These are phyloP conservation scores for Echinops telfairi DNA, from an alignment of 2,113 vertebrate genomes.

Conservation along the genomic window DNA sequence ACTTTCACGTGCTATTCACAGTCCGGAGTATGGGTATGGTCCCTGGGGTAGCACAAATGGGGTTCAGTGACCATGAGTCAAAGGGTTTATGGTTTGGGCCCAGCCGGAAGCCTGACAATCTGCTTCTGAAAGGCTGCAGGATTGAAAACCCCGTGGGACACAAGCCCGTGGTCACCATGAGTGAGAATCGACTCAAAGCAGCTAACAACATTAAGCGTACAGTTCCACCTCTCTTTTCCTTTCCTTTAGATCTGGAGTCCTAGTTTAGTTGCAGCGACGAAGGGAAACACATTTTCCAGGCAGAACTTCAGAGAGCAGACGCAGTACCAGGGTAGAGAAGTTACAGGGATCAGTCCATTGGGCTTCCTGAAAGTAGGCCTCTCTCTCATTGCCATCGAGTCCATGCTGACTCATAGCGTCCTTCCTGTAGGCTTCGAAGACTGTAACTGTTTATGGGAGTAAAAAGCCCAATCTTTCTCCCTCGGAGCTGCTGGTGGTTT, in stretches of 20 bases:
- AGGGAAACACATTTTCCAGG: not conserved
- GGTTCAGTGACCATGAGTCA: not conserved
- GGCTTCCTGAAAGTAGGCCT: not conserved
- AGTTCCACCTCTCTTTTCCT: not conserved
- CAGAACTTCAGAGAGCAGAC: not conserved
- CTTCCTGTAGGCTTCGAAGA: no score
- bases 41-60: not conserved
- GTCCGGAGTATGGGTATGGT: not conserved
- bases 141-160: not conserved
- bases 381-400: no score
- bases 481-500: no score
- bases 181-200: not conserved
- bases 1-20: not conserved
- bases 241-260: not conserved
- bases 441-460: no score
- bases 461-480: no score
- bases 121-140: not conserved
- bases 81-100: not conserved
- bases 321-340: no score
- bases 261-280: not conserved
- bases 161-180: not conserved
- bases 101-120: not conserved
- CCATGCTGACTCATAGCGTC: no score
- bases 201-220: not conserved
- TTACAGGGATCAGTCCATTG: not conserved